Base-by-base conservation (phyloP, 2,888 invertebrate genomes). In the Tinea pellionella region DNA sequence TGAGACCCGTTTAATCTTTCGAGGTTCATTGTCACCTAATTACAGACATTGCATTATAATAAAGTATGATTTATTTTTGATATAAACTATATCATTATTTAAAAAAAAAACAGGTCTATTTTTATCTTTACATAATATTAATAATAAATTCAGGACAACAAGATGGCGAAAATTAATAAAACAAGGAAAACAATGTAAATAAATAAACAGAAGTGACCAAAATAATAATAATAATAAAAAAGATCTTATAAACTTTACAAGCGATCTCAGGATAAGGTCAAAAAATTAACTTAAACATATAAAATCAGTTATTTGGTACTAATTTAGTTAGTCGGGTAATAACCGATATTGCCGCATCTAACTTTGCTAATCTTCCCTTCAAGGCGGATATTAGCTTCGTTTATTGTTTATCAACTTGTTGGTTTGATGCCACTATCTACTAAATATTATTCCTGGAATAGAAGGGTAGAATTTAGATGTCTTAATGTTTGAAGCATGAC, bases 261-360 rank as follows among this genome's bases (percentile, higher is more conserved):
- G 24, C 24, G 24, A 6, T 24, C 24, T 24, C 24, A 24, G 6
- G n/a, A 3, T 24, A 2, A 15, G 47, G 47, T 47, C 47, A 47
- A 16, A 47, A 47, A 15, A 15, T 15, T 2, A 8, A 47, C 9
- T 2, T 4, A 47, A 16, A 47, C 2, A 2, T 4, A 9, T 6
- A 6, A 8, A 16, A 16, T 47, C 2, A 8, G 2, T 47, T 47
- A 55, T n/a, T 55, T 55, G 19, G 55, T 4, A 19, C 55, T 29
- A 29, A 29, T 24, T 3, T 24, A 55, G 55, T 55, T 55, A 55
- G 24, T 12, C n/a, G 47, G 29, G 55, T 29, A 24, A 29, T 55
- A 55, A 55, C 55, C 29, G 55, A 55, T 55, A 55, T 55, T 47
- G 47, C 47, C 55, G 19, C 24, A 55, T 55, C 55, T 55, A 55